A percentile compares a stretch with the other conserved stretches of the same genome.
These are phyloP conservation scores for Oconnorella tubifera DNA, from an alignment of 2,888 invertebrate species.

Conservation along the genomic window DNA sequence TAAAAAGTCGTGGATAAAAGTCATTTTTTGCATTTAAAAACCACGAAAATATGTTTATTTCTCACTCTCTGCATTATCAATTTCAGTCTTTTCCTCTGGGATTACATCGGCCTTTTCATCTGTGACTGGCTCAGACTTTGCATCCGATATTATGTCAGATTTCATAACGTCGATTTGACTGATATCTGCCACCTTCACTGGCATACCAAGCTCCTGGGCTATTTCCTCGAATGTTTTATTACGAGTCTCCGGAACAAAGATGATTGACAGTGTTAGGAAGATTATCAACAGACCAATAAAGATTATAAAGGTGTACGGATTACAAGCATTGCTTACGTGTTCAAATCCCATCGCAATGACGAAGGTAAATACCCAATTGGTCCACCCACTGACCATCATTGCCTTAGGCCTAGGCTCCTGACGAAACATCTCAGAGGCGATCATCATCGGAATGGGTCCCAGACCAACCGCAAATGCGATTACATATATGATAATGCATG, in stretches of 20 bases:
- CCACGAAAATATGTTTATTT: too few relatives aligned
- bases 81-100: too few relatives aligned
- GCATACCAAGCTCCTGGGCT: constrained; percentile 54
- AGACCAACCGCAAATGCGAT: constrained; percentile 87
- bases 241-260: constrained; percentile 52
- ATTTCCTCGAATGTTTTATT: constrained; percentile 54
- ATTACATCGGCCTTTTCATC: too few relatives aligned
- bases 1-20: too few relatives aligned
- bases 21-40: too few relatives aligned
- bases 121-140: too few relatives aligned
- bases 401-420: constrained; percentile 79
- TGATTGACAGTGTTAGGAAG: constrained; percentile 38
- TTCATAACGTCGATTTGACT: too few relatives aligned
- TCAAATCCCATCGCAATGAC: constrained; percentile 92
- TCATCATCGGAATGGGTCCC: constrained; percentile 87
- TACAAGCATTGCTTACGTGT: constrained; percentile 50
- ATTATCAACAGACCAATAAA: constrained; percentile 50
- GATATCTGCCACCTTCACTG: neutral
- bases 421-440: constrained; percentile 88
- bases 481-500: constrained; percentile 75
- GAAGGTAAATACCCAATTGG: constrained; percentile 98
- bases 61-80: too few relatives aligned
- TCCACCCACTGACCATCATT: constrained; percentile 77
- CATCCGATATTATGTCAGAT: too few relatives aligned
- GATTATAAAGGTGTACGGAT: constrained; percentile 50